Evolutionary conservation across 2,797 vertebrate genomes (phyloP), one percentile per base, ranked within the genome.

Genomic region (Otolemur crassicaudatus): DNA sequence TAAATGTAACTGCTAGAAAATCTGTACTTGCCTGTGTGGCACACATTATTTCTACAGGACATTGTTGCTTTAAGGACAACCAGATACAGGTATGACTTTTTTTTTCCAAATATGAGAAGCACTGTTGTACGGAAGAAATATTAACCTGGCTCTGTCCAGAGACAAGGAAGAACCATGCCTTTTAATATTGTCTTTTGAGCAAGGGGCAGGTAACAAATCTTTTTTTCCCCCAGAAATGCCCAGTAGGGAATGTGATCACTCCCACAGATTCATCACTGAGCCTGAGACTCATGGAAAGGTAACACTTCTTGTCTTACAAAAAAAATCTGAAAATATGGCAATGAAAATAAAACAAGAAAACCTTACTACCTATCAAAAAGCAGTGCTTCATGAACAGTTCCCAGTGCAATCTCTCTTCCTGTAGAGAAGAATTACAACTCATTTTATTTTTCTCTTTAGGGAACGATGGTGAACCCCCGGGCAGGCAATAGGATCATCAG

Each of bases 291-390:
- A 92, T 1, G 29, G 34, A 91, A 90, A 75, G n/a, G 1, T 13
- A 70, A 31, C 11, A 69, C 29, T 60, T 34, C 34, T 83, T 34
- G 3, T 87, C 37, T 23, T 87, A 83, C 56, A n/a, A 79, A 96
- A 76, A 72, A 31, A 53, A 77, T 80, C 25, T 94, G 63, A 85
- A 94, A 76, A 79, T 3, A 77, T 5, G 1, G 27, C 34, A 56
- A 73, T 29, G 40, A 46, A 86, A 90, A 76, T 23, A 31, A 86
- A 90, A 84, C 2, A 76, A 58, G 75, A 58, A 89, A 88, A 56
- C 16, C 37, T 61, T 90, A 58, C 23, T n/a, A 58, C 43, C 16
- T 29, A 81, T 29, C 13, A 43, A 58, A 91, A 85, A 63, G 2
- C 17, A 31, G 0, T 25, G 12, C 40, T 9, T 83, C 14, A 1